Evolutionary conservation across 1,140 invertebrate species (phyloP).

Genomic region (Pogonomyrmex barbatus): DNA sequence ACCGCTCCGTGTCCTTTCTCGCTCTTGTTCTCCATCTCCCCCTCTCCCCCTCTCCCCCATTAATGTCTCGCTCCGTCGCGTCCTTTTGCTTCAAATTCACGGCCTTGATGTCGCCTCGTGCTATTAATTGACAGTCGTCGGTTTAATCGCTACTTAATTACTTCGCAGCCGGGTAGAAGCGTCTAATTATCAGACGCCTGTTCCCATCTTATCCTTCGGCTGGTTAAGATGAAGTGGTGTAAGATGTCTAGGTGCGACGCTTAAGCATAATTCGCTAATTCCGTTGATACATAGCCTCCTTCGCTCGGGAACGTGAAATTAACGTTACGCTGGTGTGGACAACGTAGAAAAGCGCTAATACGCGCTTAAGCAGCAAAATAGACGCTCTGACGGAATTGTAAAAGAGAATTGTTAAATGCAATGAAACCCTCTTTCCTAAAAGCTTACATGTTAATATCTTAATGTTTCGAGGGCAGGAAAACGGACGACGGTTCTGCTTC

Average conservation of each 20-base stretch:
- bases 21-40: neutral
- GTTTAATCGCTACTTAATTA: conserved; percentile 58
- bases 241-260: conserved; percentile 8
- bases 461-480: neutral
- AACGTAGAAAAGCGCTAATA: conserved; percentile 6
- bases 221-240: conserved; percentile 15
- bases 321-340: neutral
- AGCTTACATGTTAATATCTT: conserved; percentile 24
- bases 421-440: neutral
- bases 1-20: neutral
- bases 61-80: conserved; percentile 11
- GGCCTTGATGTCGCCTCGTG: conserved; percentile 12
- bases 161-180: conserved; percentile 12
- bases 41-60: neutral
- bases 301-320: conserved; percentile 16
- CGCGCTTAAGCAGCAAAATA: neutral
- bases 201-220: conserved; percentile 15
- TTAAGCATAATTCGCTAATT: conserved; percentile 13
- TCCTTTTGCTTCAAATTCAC: conserved; percentile 31
- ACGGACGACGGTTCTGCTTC: neutral
- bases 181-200: conserved; percentile 48
- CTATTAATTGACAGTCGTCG: conserved; percentile 62
- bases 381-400: neutral
- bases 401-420: conserved; percentile 20
- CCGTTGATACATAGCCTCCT: neutral